Percentiles rank a stretch among this genome's conserved stretches.
phyloP scores from a whole-genome alignment of 2,113 vertebrate genomes.

The Xiphophorus hellerii region DNA sequence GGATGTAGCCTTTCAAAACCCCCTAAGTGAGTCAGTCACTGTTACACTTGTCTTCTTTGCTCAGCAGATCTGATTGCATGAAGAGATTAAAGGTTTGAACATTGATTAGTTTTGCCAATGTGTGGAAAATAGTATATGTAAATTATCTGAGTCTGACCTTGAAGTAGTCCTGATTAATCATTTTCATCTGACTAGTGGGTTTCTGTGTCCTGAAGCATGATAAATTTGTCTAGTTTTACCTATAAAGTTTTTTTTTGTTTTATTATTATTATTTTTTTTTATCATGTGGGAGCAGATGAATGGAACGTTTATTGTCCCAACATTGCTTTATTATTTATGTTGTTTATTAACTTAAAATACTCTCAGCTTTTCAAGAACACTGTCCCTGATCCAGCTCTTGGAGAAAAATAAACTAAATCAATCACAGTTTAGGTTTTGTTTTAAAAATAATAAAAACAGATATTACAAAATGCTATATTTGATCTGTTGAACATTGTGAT shows the following conservation, averaged over 20 bases:
- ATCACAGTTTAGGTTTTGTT: neutral
- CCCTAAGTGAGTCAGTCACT: slow-evolving; percentile 32
- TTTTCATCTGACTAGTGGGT: slow-evolving; percentile 51
- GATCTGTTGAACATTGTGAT: neutral
- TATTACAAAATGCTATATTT: neutral
- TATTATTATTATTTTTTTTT: slow-evolving; percentile 17
- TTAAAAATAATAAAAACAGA: neutral
- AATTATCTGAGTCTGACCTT: slow-evolving; percentile 57
- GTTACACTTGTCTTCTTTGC: slow-evolving; percentile 8
- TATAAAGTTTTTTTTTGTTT: neutral
- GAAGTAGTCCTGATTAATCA: slow-evolving; percentile 49
- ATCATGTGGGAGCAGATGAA: slow-evolving; percentile 28
- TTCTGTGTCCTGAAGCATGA: slow-evolving; percentile 29
- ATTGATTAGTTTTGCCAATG: slow-evolving; percentile 62
- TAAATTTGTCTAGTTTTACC: slow-evolving; percentile 18
- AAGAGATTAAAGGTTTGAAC: slow-evolving; percentile 30
- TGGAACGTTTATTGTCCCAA: slow-evolving; percentile 22
- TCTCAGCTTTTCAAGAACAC: no score
- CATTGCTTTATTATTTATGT: slow-evolving; percentile 28
- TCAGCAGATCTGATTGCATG: slow-evolving; percentile 48
- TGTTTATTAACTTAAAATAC: neutral
- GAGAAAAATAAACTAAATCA: neutral
- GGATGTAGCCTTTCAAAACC: slow-evolving; percentile 44
- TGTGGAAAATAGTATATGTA: slow-evolving; percentile 48
- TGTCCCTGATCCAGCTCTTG: no score